These are phyloP conservation scores for Amphibalanus amphitrite DNA, from an alignment of 1,140 invertebrate species.

Conservation along the genomic window DNA sequence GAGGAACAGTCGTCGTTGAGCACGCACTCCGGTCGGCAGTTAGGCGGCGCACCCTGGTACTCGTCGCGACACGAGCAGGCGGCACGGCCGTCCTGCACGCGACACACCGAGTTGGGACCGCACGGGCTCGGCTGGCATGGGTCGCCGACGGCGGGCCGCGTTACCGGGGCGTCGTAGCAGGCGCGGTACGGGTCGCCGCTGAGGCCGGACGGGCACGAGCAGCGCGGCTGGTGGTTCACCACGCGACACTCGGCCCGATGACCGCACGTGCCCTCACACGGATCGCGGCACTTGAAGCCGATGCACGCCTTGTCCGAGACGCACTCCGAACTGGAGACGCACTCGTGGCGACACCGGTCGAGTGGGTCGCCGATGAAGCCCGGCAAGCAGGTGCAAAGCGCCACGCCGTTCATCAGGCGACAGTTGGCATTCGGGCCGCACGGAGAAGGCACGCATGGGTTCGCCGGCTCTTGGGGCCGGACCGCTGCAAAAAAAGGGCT, in stretches of 20 bases:
- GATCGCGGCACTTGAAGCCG: constrained; percentile 21
- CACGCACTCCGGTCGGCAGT: constrained; percentile 44
- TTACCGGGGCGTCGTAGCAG: constrained; percentile 11
- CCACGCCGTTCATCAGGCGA: not conserved
- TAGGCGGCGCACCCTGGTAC: constrained; percentile 30
- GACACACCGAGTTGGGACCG: constrained; percentile 43
- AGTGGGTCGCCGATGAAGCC: constrained; percentile 55
- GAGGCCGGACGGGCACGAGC: constrained; percentile 23
- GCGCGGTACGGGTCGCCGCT: constrained; percentile 21
- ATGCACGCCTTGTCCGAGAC: constrained; percentile 22
- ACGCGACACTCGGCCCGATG: constrained; percentile 22
- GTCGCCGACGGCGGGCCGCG: not conserved
- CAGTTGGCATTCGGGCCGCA: not conserved
- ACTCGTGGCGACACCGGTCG: constrained; percentile 37
- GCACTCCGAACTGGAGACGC: constrained; percentile 18
- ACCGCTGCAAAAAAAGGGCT: too few species aligned
- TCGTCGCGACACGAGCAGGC: constrained; percentile 22
- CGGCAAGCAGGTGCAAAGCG: constrained; percentile 39
- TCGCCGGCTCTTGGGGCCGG: too few species aligned
- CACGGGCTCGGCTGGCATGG: constrained; percentile 27
- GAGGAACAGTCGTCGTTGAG: constrained; percentile 23
- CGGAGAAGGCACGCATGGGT: not conserved
- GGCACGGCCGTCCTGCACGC: constrained; percentile 20
- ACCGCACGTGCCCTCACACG: constrained; percentile 22
- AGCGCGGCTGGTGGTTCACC: constrained; percentile 21